phyloP scores from a whole-genome alignment of 2,888 invertebrate genomes.

The Parnassius smintheus region DNA sequence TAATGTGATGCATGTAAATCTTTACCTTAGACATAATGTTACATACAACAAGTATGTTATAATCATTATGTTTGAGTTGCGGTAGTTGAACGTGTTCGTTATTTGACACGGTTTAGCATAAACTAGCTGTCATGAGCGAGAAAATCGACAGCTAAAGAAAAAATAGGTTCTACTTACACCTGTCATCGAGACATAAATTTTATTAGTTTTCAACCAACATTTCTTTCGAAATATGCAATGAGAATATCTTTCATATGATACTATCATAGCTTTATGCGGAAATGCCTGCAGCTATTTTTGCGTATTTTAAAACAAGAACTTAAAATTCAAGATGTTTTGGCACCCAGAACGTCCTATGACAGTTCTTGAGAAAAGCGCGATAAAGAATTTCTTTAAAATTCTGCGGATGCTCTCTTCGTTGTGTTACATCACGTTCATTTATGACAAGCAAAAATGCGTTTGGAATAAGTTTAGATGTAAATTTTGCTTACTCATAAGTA shows the following conservation, averaged over 20 bases:
- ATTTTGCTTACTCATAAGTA: constrained; percentile 17
- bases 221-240: no score
- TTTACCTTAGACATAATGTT: no score
- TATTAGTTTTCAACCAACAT: no score
- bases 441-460: constrained; percentile 19
- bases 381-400: constrained; percentile 20
- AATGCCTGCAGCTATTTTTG: constrained; percentile 7
- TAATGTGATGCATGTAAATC: no score
- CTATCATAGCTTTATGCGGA: constrained; percentile 1
- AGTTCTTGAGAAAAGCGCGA: constrained; percentile 16
- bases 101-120: no score
- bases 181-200: no score
- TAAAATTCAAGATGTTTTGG: constrained; percentile 15
- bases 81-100: no score
- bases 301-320: constrained; percentile 8
- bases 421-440: constrained; percentile 22
- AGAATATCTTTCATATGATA: constrained; percentile 1
- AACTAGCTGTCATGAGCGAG: no score
- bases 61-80: no score
- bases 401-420: constrained; percentile 24
- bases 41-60: no score
- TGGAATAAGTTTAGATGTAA: constrained; percentile 23
- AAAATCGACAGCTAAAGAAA: no score
- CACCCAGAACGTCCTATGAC: constrained; percentile 13
- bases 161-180: no score